A percentile compares a stretch with the other conserved stretches of the same genome.
Conservation (phyloP, 2,797 vertebrate genomes). For the Cynopterus sphinx region DNA sequence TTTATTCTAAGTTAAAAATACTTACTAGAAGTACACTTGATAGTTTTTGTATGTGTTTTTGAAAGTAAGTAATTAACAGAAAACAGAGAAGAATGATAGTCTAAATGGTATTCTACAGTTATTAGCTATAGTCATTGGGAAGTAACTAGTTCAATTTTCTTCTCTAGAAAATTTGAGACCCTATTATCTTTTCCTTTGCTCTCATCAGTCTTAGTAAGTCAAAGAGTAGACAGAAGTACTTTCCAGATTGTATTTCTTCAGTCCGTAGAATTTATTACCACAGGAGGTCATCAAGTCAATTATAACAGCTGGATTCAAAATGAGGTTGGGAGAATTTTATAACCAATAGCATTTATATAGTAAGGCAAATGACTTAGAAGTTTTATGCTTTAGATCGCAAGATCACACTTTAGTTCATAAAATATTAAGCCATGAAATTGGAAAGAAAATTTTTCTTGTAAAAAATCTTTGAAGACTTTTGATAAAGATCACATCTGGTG, state of each 20-base stretch:
- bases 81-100: not conserved
- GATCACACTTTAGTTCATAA: conserved; percentile 41
- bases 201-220: not conserved
- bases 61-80: not conserved
- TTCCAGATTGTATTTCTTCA: conserved; percentile 32
- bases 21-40: not conserved
- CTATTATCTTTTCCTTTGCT: not conserved
- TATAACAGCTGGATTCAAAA: conserved; percentile 58
- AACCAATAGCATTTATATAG: conserved; percentile 55
- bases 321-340: conserved; percentile 61
- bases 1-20: not conserved
- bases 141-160: not conserved
- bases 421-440: conserved; percentile 20
- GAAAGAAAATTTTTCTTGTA: conserved; percentile 27
- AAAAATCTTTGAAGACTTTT: conserved; percentile 16
- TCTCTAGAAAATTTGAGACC: not conserved
- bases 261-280: conserved; percentile 51
- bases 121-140: not conserved
- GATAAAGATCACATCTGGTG: not conserved
- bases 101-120: not conserved
- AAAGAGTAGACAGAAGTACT: not conserved
- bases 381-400: conserved; percentile 39
- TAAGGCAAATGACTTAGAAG: conserved; percentile 54
- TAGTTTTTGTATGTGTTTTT: not conserved
- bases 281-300: conserved; percentile 37